A percentile compares a stretch with the other conserved stretches of the same genome.
These are phyloP conservation scores for Myotis myotis DNA, from an alignment of 2,797 vertebrate genomes.

Conservation along the genomic window DNA sequence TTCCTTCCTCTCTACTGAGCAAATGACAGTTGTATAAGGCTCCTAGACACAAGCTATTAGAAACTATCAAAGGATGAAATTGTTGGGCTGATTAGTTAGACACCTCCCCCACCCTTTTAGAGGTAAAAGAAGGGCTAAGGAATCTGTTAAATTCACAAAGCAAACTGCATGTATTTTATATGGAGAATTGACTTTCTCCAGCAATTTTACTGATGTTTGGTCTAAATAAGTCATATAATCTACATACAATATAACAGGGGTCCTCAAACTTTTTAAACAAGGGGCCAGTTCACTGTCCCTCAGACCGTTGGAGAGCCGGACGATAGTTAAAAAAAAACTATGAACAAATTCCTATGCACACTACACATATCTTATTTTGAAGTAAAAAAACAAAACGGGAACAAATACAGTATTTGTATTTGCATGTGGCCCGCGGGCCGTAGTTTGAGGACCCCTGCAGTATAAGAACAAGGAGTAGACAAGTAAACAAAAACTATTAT, in stretches of 20 bases:
- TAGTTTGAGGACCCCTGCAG: not conserved
- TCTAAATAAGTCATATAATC: not conserved
- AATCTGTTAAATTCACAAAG: slow-evolving; percentile 43
- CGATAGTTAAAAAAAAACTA: no score
- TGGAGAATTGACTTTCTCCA: slow-evolving; percentile 6
- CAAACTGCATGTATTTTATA: slow-evolving; percentile 7
- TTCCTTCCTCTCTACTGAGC: slow-evolving; percentile 12
- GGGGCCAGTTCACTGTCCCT: no score
- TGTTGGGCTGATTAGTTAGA: slow-evolving; percentile 2
- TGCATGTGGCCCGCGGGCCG: no score
- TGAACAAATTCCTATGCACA: no score
- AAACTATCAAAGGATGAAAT: slow-evolving; percentile 44
- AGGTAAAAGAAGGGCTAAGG: slow-evolving; percentile 7
- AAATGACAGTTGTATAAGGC: slow-evolving; percentile 36
- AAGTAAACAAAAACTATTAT: slow-evolving; percentile 23
- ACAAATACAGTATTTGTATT: no score
- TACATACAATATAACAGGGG: not conserved
- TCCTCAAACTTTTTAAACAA: no score
- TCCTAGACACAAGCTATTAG: not conserved
- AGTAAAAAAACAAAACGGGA: no score
- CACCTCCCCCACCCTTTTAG: not conserved
- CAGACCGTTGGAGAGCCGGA: no score
- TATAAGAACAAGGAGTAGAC: not conserved
- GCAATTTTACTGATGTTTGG: not conserved
- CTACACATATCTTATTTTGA: no score